Base-by-base conservation (phyloP, 2,113 vertebrate genomes). In the Microcebus griseorufus region DNA sequence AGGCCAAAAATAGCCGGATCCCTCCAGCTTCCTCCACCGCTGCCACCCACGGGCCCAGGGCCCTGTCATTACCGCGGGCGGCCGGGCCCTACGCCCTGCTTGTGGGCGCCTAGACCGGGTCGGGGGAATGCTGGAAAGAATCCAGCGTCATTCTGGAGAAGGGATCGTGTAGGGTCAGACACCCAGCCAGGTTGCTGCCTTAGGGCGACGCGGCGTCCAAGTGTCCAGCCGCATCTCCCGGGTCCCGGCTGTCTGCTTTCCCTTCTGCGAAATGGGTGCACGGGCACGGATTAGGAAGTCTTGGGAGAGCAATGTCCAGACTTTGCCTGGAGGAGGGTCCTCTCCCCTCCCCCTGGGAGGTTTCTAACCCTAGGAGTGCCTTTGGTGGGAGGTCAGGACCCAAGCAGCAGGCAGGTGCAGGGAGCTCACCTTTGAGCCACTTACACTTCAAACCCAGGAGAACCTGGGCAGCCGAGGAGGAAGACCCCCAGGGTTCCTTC, bases 61-160 rank as follows among this genome's bases (percentile, higher is more conserved):
- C 91, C 97, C 97, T 97, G 96, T 97, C 93, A 97, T 98, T 98
- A 97, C 64, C 9, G 5, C 22, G 10, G 84, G 88, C 93, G 4
- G 84, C 85, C 67, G 1, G 14, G 85, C 62, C 85, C 94, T 91
- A 96, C 91, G 73, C 96, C 97, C 97, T 88, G 48, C 76, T 69
- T 60, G 93, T 32, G 93, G 88, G 81, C 86, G 62, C 91, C 69
- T 75, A 11, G 14, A 64, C 3, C 23, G 70, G 65, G 18, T 67
- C 32, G 10, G 23, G 84, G 69, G 6, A 55, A 80, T 76, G 94
- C 88, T 34, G 69, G 62, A 25, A 70, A 83, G 69, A 83, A 70
- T 62, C 62, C 7, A 29, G 86, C 62, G 79, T 86, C 73, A 25
- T 72, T 29, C 42, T 12, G 16, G 22, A 62, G 22, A 29, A 34